Base-by-base conservation (phyloP, 2,797 vertebrate species). In the Eupleurogrammus muticus region DNA sequence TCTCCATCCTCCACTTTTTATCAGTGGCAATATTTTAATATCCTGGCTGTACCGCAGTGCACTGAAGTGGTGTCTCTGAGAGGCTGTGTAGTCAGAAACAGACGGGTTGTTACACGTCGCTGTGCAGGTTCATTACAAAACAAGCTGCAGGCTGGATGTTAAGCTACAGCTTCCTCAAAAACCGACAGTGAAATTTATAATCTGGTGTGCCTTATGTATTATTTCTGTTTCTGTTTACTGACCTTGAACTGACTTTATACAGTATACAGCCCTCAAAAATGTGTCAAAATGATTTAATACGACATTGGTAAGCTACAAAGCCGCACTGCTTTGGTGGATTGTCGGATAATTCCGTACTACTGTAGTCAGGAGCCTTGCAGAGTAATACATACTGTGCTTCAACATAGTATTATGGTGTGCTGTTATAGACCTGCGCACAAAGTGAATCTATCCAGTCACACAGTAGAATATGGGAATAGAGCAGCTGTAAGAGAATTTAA, bases 101-200 rank as follows among this genome's bases (percentile, higher is more conserved):
- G 57, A 79, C 1, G 16, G 66, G 56, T 53, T 72, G 34, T 40
- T 42, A 74, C 46, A 48, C 21, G 40, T 69, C 75, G 28, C 48
- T 73, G 51, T 63, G 23, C 54, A 66, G 72, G 81, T 73, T 83
- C 59, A 77, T 70, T 60, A 63, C 66, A 79, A 78, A 87, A 85
- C 87, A 89, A 90, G 84, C 81, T 91, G 85, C 90, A 84, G 83
- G 78, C 40, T 66, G 57, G n/a, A 11, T 64, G 68, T 61, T 21
- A 72, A 28, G 38, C 46, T 53, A 23, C 50, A 52, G 44, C 17
- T 54, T 0, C n/a, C n/a, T n/a, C n/a, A 44, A 40, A 40, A 40
- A 14, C 5, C 17, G 40, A n/a, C n/a, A n/a, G n/a, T n/a, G n/a
- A n/a, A n/a, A n/a, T n/a, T n/a, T n/a, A n/a, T n/a, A n/a, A n/a